Evolutionary conservation across 92 coral and sea anemone genomes (phyloP), one percentile per base, ranked within the genome.

Genomic region (Epizoanthus rinbou): DNA sequence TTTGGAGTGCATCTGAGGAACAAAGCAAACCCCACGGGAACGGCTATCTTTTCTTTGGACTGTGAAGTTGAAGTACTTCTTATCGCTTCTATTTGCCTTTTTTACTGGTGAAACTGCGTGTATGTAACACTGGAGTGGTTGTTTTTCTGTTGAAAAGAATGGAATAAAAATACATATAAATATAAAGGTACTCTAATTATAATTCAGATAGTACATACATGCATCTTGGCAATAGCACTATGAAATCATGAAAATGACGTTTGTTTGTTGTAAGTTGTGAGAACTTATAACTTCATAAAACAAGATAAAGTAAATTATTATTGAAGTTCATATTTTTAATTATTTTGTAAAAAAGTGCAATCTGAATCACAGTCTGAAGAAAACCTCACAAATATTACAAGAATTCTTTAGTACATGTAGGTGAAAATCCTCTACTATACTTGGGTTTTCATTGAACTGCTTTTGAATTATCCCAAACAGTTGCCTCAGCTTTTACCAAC

Each of bases 61-160:
- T 31, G 58, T 85, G 69, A 59, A 85, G 74, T 85, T 85, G 83
- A 75, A 85, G 75, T 85, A 85, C 76, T 75, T 85, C 83, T 56
- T 85, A 24, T 75, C 76, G 17, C 75, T 74, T 45, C 62, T 85
- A 69, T 31, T 74, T 75, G 83, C 87, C 60, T 65, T 85, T 75
- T 84, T 85, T 64, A 85, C 69, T 45, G 87, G 87, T 62, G 82
- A 84, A 53, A 73, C 85, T 80, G 72, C 85, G 28, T 52, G 64
- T 52, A 65, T 80, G 72, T 56, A 80, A 68, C 63, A 73, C 79
- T 53, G 79, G 79, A 74, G 56, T 23, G 43, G 64, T 74, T 74
- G 64, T 74, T 74, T 74, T 74, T 74, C 79, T 74, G 50, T 74
- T 74, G 79, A 53, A 74, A 74, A 74, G 79, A 74, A 74, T 74